A percentile compares a stretch with the other conserved stretches of the same genome.
These are phyloP conservation scores for Cryptotis parvus DNA, from an alignment of 2,113 vertebrate species.

Conservation along the genomic window DNA sequence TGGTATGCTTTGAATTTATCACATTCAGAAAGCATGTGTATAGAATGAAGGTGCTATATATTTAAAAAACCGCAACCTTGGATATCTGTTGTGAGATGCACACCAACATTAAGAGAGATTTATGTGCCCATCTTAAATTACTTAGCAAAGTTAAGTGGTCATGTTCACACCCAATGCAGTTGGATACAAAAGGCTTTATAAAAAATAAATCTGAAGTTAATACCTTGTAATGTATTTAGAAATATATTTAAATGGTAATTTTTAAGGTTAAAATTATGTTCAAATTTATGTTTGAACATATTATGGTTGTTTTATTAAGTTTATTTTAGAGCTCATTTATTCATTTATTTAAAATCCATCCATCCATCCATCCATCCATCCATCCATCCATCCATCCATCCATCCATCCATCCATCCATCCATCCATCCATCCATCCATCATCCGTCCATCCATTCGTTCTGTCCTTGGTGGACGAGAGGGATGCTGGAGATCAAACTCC, in stretches of 20 bases:
- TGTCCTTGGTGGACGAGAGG: too few species aligned
- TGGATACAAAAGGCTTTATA: background rate
- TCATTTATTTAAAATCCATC: too few species aligned
- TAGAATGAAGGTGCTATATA: background rate
- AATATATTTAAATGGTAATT: background rate
- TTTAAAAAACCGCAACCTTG: background rate
- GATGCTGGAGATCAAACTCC: too few species aligned
- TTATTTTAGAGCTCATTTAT: too few species aligned
- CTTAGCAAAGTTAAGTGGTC: background rate
- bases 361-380: too few species aligned
- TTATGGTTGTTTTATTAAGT: background rate
- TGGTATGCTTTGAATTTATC: background rate
- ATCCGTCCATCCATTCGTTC: too few species aligned
- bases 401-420: too few species aligned
- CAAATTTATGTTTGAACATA: slow-evolving; percentile 18
- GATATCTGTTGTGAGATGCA: background rate
- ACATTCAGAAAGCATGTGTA: background rate
- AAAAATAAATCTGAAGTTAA: background rate
- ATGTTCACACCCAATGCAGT: slow-evolving; percentile 27
- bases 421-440: too few species aligned
- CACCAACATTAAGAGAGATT: background rate
- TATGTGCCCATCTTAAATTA: background rate
- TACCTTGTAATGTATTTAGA: background rate
- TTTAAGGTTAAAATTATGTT: slow-evolving; percentile 8
- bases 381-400: too few species aligned